Evolutionary conservation across 2,797 vertebrate genomes (phyloP).

Genomic region (Remorina albescens): DNA sequence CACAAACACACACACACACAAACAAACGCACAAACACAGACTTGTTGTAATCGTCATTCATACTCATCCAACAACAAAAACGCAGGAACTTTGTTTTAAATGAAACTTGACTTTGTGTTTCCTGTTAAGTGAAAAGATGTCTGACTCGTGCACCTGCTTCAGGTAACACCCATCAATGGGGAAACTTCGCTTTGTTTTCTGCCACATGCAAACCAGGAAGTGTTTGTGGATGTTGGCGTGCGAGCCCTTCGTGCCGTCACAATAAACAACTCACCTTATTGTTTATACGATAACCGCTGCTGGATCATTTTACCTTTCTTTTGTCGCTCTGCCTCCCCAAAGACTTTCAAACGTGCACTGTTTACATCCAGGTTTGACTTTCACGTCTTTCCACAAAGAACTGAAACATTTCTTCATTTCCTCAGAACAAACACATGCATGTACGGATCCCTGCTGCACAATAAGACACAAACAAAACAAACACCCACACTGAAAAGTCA

Average conservation of each 20-base stretch:
- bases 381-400: background rate
- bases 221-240: background rate
- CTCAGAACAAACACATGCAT: background rate
- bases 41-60: background rate
- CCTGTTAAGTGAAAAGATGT: conserved; percentile 84
- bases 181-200: conserved; percentile 73
- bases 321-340: background rate
- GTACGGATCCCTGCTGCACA: background rate
- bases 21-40: conserved; percentile 16
- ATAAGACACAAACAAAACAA: too few relatives aligned
- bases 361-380: conserved; percentile 5
- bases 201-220: conserved; percentile 39
- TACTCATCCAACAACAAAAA: background rate
- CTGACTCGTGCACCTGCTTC: conserved; percentile 81
- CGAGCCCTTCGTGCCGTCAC: background rate
- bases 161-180: conserved; percentile 55
- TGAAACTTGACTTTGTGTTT: conserved; percentile 72
- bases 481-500: background rate
- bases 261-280: conserved; percentile 21
- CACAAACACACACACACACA: conserved; percentile 28
- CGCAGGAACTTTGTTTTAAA: background rate
- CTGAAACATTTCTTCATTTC: background rate
- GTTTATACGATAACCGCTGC: background rate
- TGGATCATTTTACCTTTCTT: background rate
- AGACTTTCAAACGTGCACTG: background rate